A percentile compares a stretch with the other conserved stretches of the same genome.
phyloP scores from a whole-genome alignment of 30 jellyfish, hydroid and myxozoan genomes.

The Cassiopea xamachana region DNA sequence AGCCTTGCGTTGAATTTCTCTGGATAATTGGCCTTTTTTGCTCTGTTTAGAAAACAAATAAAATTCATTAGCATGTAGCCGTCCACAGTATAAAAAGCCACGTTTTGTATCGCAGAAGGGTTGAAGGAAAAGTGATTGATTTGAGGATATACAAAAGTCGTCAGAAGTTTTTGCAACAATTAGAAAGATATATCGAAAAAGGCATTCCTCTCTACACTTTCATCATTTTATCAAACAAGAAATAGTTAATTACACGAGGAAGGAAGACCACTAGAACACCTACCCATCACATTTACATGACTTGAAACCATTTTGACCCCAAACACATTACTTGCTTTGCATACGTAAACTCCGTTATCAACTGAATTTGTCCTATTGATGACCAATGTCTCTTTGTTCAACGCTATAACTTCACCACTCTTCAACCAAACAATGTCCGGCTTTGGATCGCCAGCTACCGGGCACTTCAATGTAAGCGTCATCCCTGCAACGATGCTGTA shows the following conservation, averaged over 20 bases:
- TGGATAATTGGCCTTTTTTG: conserved; percentile 75
- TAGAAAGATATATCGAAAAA: no score
- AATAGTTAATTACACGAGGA: no score
- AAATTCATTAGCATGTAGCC: neutral
- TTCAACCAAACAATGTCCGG: conserved; percentile 84
- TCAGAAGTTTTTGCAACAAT: no score
- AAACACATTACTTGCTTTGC: conserved; percentile 77
- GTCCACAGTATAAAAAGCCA: no score
- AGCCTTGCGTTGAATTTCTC: conserved; percentile 56
- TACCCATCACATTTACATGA: conserved; percentile 74
- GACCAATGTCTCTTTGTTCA: conserved; percentile 42
- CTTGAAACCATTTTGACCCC: conserved; percentile 74
- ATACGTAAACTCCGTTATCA: conserved; percentile 70
- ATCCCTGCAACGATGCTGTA: conserved; percentile 77
- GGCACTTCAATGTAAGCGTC: conserved; percentile 63
- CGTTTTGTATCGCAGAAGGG: no score
- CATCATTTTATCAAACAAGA: no score
- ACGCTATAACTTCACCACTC: conserved; percentile 56
- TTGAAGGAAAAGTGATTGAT: no score
- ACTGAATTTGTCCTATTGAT: conserved; percentile 49
- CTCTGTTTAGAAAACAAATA: conserved; percentile 22
- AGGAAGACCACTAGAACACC: neutral
- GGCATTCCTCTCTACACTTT: no score
- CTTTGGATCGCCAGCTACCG: conserved; percentile 85
- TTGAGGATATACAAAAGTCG: no score